Conservation (phyloP, 2,888 invertebrate genomes). For the Volucella inflata region DNA sequence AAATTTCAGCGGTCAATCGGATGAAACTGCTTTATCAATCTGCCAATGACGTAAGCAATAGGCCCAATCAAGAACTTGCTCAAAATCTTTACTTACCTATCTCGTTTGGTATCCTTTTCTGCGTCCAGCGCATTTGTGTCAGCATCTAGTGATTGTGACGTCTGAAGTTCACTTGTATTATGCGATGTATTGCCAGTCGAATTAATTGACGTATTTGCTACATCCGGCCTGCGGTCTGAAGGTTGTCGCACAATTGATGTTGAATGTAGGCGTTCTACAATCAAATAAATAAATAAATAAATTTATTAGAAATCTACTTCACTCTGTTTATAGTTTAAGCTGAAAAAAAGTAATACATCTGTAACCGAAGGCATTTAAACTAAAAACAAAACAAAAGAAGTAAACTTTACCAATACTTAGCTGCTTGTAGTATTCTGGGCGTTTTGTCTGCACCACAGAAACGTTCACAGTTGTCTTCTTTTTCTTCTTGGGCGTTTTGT, state of each 20-base stretch:
- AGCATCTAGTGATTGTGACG: constrained; percentile 78
- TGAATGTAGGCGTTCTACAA: constrained; percentile 82
- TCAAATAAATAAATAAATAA: constrained; percentile 31
- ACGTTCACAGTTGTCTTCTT: constrained; percentile 76
- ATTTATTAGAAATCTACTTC: not conserved
- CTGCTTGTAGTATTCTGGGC: constrained; percentile 81
- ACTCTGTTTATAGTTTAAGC: not conserved
- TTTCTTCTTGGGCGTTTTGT: constrained; percentile 78
- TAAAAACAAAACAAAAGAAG: constrained; percentile 21
- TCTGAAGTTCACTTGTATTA: constrained; percentile 77
- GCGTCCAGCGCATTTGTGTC: constrained; percentile 81
- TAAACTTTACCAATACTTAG: constrained; percentile 80
- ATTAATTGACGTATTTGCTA: constrained; percentile 80
- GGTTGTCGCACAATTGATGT: constrained; percentile 83
- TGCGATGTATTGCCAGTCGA: constrained; percentile 81
- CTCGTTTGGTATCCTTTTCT: constrained; percentile 77
- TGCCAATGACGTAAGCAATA: too few species aligned
- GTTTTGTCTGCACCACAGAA: constrained; percentile 73
- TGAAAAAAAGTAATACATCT: not conserved
- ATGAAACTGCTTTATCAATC: too few species aligned
- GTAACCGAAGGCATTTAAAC: constrained; percentile 32
- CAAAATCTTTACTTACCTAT: constrained; percentile 73
- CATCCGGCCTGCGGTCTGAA: constrained; percentile 83
- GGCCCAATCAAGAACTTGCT: not conserved
- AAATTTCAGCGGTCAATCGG: too few species aligned